These are phyloP conservation scores for Esox lucius DNA, from an alignment of 2,797 vertebrate genomes.

Conservation along the genomic window DNA sequence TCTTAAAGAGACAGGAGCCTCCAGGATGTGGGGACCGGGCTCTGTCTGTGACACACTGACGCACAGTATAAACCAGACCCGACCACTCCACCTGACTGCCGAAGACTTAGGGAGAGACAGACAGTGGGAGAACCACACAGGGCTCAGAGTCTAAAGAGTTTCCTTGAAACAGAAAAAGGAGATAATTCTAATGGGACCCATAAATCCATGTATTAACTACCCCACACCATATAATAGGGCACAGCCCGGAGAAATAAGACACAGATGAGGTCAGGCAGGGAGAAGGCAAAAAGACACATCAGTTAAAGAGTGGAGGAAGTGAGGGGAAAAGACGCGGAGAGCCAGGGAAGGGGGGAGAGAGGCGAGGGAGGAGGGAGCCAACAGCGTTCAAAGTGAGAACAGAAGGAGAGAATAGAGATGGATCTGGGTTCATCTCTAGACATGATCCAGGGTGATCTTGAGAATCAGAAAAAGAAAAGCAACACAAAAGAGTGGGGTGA, in stretches of 20 bases:
- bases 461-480: conserved; percentile 72
- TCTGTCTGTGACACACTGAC: conserved; percentile 41
- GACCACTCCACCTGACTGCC: conserved; percentile 80
- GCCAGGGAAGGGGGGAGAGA: not conserved
- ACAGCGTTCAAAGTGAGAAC: conserved; percentile 57
- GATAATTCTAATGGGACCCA: conserved; percentile 90
- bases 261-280: conserved; percentile 79
- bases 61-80: conserved; percentile 14
- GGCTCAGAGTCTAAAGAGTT: conserved; percentile 81
- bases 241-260: conserved; percentile 83
- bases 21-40: conserved; percentile 69
- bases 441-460: conserved; percentile 82
- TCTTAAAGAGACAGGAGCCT: conserved; percentile 79
- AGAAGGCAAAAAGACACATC: conserved; percentile 73
- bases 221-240: conserved; percentile 78
- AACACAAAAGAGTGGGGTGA: conserved; percentile 84
- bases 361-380: conserved; percentile 17
- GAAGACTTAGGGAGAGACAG: conserved; percentile 73
- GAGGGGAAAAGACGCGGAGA: conserved; percentile 41
- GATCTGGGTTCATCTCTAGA: conserved; percentile 75
- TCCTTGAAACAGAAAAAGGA: conserved; percentile 82
- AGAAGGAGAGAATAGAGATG: conserved; percentile 1
- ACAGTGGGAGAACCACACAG: not conserved
- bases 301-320: conserved; percentile 68
- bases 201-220: conserved; percentile 91